phyloP scores from a whole-genome alignment of 1,140 invertebrate species.

The Drosophila leontia region DNA sequence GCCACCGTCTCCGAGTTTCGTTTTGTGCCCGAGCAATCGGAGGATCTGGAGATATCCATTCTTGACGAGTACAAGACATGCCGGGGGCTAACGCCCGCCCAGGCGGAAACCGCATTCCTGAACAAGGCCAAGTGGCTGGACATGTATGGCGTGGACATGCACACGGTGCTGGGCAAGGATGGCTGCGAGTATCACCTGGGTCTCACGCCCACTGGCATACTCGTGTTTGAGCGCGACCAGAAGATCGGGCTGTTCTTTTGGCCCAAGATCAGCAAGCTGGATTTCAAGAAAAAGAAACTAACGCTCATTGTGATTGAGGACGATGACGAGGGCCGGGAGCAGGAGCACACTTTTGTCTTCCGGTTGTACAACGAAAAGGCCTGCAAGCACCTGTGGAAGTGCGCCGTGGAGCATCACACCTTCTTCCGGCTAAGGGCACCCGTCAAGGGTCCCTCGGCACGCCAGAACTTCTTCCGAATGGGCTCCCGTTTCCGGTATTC shows the following conservation, averaged over 20 bases:
- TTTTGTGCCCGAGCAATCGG: conserved; percentile 97
- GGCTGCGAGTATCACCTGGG: conserved; percentile 98
- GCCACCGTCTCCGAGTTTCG: conserved; percentile 98
- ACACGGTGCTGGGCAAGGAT: conserved; percentile 97
- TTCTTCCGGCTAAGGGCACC: conserved; percentile 98
- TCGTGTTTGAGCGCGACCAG: conserved; percentile 97
- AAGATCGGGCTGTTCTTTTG: conserved; percentile 99
- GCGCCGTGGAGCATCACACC: conserved; percentile 99
- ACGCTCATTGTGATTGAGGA: conserved; percentile 98
- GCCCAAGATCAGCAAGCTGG: conserved; percentile 97
- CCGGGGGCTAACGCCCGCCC: conserved; percentile 93
- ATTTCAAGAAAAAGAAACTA: conserved; percentile 98
- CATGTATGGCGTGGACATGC: conserved; percentile 98
- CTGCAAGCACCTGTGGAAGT: conserved; percentile 99
- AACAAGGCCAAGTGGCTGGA: conserved; percentile 98
- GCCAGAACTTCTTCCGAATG: conserved; percentile 99
- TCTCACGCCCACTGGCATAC: conserved; percentile 97
- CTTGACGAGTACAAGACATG: conserved; percentile 95
- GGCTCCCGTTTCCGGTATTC: conserved; percentile 98
- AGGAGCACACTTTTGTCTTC: conserved; percentile 97
- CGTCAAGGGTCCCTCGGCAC: conserved; percentile 93
- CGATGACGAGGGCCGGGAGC: conserved; percentile 96
- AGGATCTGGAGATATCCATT: conserved; percentile 96
- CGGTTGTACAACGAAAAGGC: conserved; percentile 97
- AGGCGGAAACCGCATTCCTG: conserved; percentile 96